Evolutionary conservation across 2,113 vertebrate genomes (phyloP).

Genomic region (Sigmodon hispidus): DNA sequence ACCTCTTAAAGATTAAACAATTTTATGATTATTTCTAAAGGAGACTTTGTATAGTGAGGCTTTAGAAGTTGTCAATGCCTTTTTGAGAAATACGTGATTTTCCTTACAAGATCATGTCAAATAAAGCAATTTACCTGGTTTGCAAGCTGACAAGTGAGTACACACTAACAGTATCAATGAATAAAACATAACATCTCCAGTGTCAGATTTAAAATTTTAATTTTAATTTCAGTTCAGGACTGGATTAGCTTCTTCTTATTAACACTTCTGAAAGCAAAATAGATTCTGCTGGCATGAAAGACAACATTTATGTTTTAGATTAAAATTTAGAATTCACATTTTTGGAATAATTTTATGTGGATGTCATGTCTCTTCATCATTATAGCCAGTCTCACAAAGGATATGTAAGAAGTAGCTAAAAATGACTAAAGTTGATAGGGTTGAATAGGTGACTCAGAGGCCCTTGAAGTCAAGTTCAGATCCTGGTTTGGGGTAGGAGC

Average conservation of each 20-base stretch:
- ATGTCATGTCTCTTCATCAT: not conserved
- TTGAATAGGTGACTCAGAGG: not conserved
- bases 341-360: not conserved
- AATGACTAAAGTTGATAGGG: not conserved
- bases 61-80: not conserved
- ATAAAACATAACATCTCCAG: not conserved
- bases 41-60: not conserved
- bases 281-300: not conserved
- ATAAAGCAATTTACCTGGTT: not conserved
- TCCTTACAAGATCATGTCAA: not conserved
- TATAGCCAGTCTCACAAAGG: not conserved
- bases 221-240: not conserved
- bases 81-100: conserved; percentile 44
- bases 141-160: not conserved
- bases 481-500: not conserved
- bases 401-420: not conserved
- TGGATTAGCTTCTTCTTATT: not conserved
- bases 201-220: not conserved
- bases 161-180: not conserved
- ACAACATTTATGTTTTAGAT: conserved; percentile 13
- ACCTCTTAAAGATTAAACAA: not conserved
- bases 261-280: conserved; percentile 1
- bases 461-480: not conserved
- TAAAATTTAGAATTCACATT: not conserved
- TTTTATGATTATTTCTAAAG: not conserved